Evolutionary conservation across 2,888 invertebrate genomes (phyloP).

Genomic region (Folsomia manolachei): DNA sequence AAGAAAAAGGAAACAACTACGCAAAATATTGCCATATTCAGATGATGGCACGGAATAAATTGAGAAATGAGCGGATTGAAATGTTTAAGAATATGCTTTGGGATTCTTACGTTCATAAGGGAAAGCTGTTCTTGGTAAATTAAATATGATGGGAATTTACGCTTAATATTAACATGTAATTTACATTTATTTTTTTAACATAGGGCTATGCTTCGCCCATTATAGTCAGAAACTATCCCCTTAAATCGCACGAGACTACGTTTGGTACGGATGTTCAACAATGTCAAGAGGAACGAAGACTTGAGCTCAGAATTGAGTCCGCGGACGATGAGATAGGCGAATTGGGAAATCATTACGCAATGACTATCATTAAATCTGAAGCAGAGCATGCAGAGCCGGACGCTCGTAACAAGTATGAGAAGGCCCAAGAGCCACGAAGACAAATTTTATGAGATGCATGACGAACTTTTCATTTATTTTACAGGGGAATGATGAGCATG

Average conservation of each 20-base stretch:
- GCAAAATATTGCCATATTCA: slow-evolving; percentile 24
- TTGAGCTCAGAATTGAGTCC: slow-evolving; percentile 22
- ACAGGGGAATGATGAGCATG: slow-evolving; percentile 36
- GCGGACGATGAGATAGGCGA: slow-evolving; percentile 22
- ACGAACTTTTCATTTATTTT: neutral
- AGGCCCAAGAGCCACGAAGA: too few species aligned
- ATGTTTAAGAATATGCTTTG: slow-evolving; percentile 41
- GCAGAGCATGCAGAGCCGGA: slow-evolving; percentile 23
- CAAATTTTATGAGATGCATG: neutral
- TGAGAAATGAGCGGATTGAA: slow-evolving; percentile 36
- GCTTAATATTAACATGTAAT: too few species aligned
- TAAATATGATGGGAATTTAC: too few species aligned
- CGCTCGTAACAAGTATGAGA: neutral
- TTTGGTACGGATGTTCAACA: neutral
- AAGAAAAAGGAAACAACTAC: slow-evolving; percentile 25
- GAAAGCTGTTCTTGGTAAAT: slow-evolving; percentile 37
- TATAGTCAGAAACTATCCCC: slow-evolving; percentile 7
- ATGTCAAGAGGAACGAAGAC: slow-evolving; percentile 20
- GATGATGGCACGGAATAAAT: slow-evolving; percentile 36
- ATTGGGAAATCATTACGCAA: slow-evolving; percentile 18
- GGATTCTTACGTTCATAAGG: slow-evolving; percentile 44
- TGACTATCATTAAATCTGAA: slow-evolving; percentile 28
- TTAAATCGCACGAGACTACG: slow-evolving; percentile 3
- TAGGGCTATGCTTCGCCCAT: neutral
- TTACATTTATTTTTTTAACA: too few species aligned